A percentile compares a stretch with the other conserved stretches of the same genome.
These are phyloP conservation scores for Strix uralensis DNA, from an alignment of 2,113 vertebrate genomes.

Conservation along the genomic window DNA sequence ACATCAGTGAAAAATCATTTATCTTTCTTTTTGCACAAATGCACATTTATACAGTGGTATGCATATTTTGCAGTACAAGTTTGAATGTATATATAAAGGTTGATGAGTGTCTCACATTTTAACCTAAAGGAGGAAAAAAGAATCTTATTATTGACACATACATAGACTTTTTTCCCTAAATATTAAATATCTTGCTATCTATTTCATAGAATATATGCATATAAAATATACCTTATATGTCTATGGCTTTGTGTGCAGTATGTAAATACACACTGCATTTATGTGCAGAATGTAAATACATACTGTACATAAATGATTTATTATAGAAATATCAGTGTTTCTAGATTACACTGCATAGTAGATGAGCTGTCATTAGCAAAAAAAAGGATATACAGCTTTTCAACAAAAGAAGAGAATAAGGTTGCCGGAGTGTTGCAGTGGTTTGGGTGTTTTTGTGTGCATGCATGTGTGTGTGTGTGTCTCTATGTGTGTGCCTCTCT, in stretches of 20 bases:
- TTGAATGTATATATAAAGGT: not conserved
- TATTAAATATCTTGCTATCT: conserved; percentile 13
- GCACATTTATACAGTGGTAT: not conserved
- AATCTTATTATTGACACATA: not conserved
- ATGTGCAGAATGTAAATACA: conserved; percentile 20
- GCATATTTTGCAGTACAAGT: not conserved
- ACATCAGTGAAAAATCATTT: not conserved
- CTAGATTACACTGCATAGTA: conserved; percentile 68
- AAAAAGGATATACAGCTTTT: conserved; percentile 56
- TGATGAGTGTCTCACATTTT: not conserved
- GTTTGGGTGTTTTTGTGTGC: conserved; percentile 31
- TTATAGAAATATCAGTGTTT: conserved; percentile 70
- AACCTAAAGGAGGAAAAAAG: not conserved
- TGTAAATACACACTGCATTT: conserved; percentile 38
- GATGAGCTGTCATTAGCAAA: conserved; percentile 71
- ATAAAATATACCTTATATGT: conserved; percentile 35
- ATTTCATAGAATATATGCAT: conserved; percentile 20
- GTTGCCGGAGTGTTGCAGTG: conserved; percentile 60
- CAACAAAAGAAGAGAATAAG: conserved; percentile 69
- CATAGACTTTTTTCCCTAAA: conserved; percentile 7
- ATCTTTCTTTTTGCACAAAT: not conserved
- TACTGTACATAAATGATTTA: conserved; percentile 68
- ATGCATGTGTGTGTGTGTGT: not conserved
- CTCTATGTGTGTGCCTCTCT: not conserved
- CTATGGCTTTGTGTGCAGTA: conserved; percentile 14